Percentiles rank a stretch among this genome's conserved stretches.
These are phyloP conservation scores for Proales similis DNA, from an alignment of 1,140 invertebrate genomes.

Conservation along the genomic window DNA sequence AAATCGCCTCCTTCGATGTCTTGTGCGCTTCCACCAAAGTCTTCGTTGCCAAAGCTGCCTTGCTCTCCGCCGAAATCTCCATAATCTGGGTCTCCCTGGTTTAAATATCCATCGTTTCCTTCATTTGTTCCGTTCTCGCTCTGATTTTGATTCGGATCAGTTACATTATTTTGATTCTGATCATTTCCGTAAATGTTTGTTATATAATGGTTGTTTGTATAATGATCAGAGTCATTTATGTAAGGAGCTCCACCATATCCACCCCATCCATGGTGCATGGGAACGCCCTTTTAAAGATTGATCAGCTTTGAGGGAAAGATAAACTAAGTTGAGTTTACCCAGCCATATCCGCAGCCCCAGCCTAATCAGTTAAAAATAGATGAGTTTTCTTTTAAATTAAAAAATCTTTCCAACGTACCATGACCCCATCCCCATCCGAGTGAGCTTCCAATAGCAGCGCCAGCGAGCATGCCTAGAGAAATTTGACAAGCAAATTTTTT, in stretches of 20 bases:
- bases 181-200: constrained; percentile 24
- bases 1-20: constrained; percentile 3
- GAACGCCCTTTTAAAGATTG: no score
- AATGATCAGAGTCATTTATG: constrained; percentile 6
- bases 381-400: background rate
- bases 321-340: no score
- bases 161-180: constrained; percentile 5
- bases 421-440: constrained; percentile 26
- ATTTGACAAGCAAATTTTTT: background rate
- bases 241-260: constrained; percentile 6
- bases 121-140: constrained; percentile 4
- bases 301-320: no score
- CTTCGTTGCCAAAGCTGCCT: background rate
- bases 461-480: constrained; percentile 20
- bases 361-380: background rate
- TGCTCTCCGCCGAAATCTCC: background rate
- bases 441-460: constrained; percentile 16
- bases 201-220: constrained; percentile 14
- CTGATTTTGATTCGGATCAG: background rate
- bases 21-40: background rate
- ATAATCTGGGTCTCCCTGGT: background rate
- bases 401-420: background rate
- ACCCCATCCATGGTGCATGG: constrained; percentile 18
- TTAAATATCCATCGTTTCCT: no score
- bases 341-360: constrained; percentile 23